phyloP scores from a whole-genome alignment of 2,113 vertebrate species.

The Leptocoma aspasia region DNA sequence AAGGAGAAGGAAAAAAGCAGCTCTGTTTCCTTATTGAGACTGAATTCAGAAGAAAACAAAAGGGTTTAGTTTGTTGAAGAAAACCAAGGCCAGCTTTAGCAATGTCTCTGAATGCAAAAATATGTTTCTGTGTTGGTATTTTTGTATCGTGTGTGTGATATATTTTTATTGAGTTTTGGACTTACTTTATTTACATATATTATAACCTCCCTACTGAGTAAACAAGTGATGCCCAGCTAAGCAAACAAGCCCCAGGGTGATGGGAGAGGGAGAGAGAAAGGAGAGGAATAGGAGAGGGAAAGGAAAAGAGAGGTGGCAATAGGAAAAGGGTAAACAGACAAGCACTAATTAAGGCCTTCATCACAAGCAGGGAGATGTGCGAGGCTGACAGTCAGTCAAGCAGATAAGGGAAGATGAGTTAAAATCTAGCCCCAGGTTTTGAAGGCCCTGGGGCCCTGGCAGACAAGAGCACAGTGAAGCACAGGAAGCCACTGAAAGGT shows the following conservation, averaged over 20 bases:
- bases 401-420: slow-evolving; percentile 92
- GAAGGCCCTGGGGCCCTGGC: slow-evolving; percentile 80
- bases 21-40: background rate
- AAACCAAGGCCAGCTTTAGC: background rate
- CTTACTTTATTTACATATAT: slow-evolving; percentile 48
- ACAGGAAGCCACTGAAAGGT: slow-evolving; percentile 86
- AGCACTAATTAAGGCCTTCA: slow-evolving; percentile 92
- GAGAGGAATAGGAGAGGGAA: slow-evolving; percentile 52
- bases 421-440: slow-evolving; percentile 88
- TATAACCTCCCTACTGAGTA: slow-evolving; percentile 44
- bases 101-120: background rate
- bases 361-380: slow-evolving; percentile 88
- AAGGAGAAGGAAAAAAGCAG: background rate
- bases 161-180: slow-evolving; percentile 12
- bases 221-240: slow-evolving; percentile 58
- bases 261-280: slow-evolving; percentile 49
- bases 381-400: slow-evolving; percentile 98
- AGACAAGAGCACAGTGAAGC: slow-evolving; percentile 87
- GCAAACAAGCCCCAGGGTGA: slow-evolving; percentile 58
- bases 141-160: background rate
- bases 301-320: slow-evolving; percentile 68
- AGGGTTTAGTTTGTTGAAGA: background rate
- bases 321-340: slow-evolving; percentile 69
- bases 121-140: background rate
- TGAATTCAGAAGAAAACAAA: background rate